phyloP scores from a whole-genome alignment of 2,797 vertebrate genomes.

The Tapera naevia region DNA sequence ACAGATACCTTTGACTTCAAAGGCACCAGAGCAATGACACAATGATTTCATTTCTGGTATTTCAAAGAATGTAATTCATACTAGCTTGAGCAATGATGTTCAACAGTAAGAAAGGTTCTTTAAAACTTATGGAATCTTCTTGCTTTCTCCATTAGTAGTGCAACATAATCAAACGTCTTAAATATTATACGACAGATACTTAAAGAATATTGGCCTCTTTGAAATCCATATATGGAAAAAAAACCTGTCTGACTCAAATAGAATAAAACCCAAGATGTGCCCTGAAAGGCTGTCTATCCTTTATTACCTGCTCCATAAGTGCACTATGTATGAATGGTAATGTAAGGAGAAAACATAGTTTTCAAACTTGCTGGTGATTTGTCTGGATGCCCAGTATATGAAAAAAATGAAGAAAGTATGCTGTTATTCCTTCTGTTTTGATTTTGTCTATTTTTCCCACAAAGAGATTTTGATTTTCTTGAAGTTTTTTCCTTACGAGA shows the following conservation, averaged over 20 bases:
- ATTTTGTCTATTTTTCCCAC: background rate
- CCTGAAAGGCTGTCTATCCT: background rate
- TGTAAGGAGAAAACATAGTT: accelerated
- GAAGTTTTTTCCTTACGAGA: background rate
- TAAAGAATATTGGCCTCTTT: background rate
- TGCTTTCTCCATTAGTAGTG: background rate
- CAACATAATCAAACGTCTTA: background rate
- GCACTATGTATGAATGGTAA: background rate
- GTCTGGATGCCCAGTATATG: background rate
- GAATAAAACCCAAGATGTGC: background rate
- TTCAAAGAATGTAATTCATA: background rate
- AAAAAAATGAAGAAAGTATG: background rate
- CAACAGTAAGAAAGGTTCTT: background rate
- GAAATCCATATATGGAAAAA: background rate
- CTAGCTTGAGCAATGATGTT: background rate
- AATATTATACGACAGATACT: background rate
- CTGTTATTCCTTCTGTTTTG: background rate
- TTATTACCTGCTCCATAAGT: background rate
- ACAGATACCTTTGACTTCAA: too few species aligned
- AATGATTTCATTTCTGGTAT: too few species aligned
- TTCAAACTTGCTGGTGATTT: background rate
- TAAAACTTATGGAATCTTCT: background rate
- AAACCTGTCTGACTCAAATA: background rate
- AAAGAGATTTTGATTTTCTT: background rate
- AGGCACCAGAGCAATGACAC: too few species aligned